phyloP scores from a whole-genome alignment of 1,140 invertebrate genomes.

The Penaeus vannamei region DNA sequence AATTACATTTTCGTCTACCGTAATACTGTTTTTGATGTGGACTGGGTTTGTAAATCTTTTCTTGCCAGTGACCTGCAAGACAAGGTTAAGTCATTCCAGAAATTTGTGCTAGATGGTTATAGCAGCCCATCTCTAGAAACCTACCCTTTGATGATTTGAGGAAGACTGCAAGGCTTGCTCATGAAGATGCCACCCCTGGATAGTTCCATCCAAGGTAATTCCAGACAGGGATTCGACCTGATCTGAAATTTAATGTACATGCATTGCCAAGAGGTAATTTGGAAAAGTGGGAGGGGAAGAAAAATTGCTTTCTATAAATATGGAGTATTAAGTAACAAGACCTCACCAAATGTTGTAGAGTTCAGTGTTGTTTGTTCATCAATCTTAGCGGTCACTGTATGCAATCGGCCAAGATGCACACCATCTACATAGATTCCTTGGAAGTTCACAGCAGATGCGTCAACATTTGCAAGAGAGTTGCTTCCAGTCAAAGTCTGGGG shows the following conservation, averaged over 20 bases:
- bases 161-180: constrained; percentile 27
- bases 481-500: neutral
- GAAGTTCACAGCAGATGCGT: neutral
- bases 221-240: neutral
- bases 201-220: constrained; percentile 19
- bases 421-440: neutral
- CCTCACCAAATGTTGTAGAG: neutral
- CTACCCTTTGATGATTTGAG: neutral
- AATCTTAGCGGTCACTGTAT: constrained; percentile 3
- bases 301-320: no score
- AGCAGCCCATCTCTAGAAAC: neutral
- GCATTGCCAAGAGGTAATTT: neutral
- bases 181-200: constrained; percentile 28
- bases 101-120: no score
- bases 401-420: neutral
- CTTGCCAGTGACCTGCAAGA: constrained; percentile 23
- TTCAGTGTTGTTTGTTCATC: constrained; percentile 3
- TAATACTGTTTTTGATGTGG: neutral
- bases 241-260: neutral
- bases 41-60: constrained; percentile 1
- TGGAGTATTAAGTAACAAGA: no score
- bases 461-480: neutral
- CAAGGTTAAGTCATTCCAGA: no score
- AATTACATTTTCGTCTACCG: neutral
- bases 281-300: neutral